These are phyloP conservation scores for Nymphalis polychloros DNA, from an alignment of 2,888 invertebrate species.

Conservation along the genomic window DNA sequence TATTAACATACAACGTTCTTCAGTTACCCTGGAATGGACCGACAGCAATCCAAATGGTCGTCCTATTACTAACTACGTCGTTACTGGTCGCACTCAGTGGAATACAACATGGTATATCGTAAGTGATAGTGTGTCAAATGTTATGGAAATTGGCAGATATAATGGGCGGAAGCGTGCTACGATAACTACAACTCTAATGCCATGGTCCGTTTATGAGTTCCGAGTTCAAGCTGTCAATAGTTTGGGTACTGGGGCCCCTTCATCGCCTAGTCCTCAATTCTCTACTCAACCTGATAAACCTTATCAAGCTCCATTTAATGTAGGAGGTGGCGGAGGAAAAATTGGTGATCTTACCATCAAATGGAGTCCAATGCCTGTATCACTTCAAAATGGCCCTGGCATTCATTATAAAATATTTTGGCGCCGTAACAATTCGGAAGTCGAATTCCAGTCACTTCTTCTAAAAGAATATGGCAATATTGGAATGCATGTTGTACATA, in stretches of 20 bases:
- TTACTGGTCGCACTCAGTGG: constrained; percentile 93
- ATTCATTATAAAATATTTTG: constrained; percentile 95
- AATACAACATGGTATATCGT: constrained; percentile 90
- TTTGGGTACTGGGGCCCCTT: constrained; percentile 90
- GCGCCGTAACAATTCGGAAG: constrained; percentile 87
- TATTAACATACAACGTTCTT: constrained; percentile 87
- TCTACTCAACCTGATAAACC: constrained; percentile 92
- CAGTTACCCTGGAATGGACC: constrained; percentile 92
- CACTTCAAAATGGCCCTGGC: constrained; percentile 93
- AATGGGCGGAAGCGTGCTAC: constrained; percentile 88
- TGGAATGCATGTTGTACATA: constrained; percentile 89
- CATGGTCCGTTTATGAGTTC: constrained; percentile 95
- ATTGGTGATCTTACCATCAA: constrained; percentile 96
- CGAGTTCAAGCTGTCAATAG: constrained; percentile 93
- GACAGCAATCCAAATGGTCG: constrained; percentile 94
- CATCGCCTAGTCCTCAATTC: constrained; percentile 92
- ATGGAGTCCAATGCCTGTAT: constrained; percentile 89
- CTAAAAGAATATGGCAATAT: constrained; percentile 88
- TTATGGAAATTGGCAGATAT: constrained; percentile 88
- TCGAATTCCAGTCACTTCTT: constrained; percentile 87
- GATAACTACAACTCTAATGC: constrained; percentile 87
- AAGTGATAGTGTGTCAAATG: constrained; percentile 84
- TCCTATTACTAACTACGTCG: constrained; percentile 87
- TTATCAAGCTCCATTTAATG: constrained; percentile 87
- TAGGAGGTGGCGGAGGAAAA: constrained; percentile 97